phyloP scores from a whole-genome alignment of 1,140 invertebrate genomes.

The Acyrthosiphon pisum region DNA sequence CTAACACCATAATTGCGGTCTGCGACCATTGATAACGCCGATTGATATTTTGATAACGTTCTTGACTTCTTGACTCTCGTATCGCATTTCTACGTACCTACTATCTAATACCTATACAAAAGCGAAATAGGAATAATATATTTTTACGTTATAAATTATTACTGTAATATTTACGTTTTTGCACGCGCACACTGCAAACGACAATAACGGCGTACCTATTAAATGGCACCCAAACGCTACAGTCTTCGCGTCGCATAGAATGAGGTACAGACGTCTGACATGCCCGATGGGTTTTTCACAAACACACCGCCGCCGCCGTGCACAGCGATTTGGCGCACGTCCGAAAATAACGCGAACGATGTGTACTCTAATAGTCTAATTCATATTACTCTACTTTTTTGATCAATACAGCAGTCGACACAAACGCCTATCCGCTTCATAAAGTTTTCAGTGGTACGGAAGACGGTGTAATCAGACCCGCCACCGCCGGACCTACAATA shows the following conservation, averaged over 20 bases:
- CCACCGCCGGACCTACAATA: background rate
- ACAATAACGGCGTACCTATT: background rate
- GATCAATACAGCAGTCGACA: background rate
- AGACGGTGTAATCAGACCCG: background rate
- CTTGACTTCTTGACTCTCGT: background rate
- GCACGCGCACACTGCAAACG: background rate
- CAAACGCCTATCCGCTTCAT: background rate
- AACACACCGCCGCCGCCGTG: background rate
- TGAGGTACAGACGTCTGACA: conserved; percentile 4
- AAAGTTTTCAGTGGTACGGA: background rate
- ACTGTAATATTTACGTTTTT: background rate
- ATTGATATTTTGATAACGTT: background rate
- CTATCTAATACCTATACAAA: background rate
- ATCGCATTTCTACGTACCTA: background rate
- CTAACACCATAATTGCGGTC: background rate
- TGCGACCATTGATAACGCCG: background rate
- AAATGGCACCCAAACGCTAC: background rate
- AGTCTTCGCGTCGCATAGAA: background rate
- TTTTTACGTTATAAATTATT: background rate
- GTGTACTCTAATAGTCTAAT: background rate
- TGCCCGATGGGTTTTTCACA: background rate
- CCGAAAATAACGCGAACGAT: background rate
- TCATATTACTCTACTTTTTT: conserved; percentile 8
- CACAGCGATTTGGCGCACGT: background rate
- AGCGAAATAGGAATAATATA: background rate